Evolutionary conservation across 2,888 invertebrate genomes (phyloP).

Genomic region (Uropetala carovei): DNA sequence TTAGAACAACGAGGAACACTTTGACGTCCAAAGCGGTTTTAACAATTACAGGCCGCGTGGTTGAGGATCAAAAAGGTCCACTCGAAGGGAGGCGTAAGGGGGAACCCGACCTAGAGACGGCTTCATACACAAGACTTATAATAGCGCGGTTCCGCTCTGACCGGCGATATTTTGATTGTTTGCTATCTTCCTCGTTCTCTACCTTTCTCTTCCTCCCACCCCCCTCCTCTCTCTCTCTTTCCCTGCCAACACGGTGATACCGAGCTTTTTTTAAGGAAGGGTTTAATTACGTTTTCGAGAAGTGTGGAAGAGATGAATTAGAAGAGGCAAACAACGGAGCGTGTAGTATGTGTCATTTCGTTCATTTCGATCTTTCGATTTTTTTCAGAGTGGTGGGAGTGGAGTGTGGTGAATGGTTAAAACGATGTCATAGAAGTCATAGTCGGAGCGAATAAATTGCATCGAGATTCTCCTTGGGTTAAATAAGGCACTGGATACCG

Average conservation of each 20-base stretch:
- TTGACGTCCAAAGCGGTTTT: slow-evolving; percentile 26
- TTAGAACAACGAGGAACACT: slow-evolving; percentile 29
- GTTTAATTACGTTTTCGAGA: not conserved
- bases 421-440: not conserved
- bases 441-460: not conserved
- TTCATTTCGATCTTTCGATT: not conserved
- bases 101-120: slow-evolving; percentile 15
- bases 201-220: not conserved
- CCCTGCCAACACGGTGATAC: not conserved
- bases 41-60: slow-evolving; percentile 17
- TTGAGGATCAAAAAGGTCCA: slow-evolving; percentile 1
- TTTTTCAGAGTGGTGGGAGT: not conserved
- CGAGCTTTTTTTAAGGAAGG: not conserved
- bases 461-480: not conserved
- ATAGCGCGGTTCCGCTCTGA: not conserved
- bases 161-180: slow-evolving; percentile 31
- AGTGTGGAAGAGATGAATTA: not conserved
- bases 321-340: not conserved
- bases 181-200: not conserved
- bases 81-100: slow-evolving; percentile 2
- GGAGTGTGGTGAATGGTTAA: not conserved
- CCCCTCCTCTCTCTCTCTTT: not conserved
- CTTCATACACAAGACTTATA: slow-evolving; percentile 17
- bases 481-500: not conserved
- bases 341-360: not conserved